phyloP scores from a whole-genome alignment of 2,113 vertebrate genomes.

The Heterochromis multidens region DNA sequence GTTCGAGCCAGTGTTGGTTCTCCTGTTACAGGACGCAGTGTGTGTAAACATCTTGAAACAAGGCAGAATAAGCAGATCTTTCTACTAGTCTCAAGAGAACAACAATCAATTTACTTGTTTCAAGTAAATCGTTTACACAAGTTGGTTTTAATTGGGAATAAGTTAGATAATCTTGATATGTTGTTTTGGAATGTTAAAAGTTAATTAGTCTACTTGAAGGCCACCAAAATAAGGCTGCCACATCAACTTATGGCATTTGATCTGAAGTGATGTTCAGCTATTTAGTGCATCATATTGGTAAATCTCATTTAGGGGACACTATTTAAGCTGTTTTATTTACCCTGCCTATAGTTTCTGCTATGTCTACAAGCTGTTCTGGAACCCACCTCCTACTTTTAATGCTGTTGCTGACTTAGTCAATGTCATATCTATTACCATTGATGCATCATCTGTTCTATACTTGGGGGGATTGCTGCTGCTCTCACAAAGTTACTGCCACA shows the following conservation, averaged over 20 bases:
- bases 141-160: constrained; percentile 2
- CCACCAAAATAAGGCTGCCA: not conserved
- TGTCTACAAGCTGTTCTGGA: not conserved
- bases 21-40: not conserved
- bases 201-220: not conserved
- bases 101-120: constrained; percentile 10
- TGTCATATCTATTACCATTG: not conserved
- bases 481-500: not conserved
- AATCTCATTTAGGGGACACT: not conserved
- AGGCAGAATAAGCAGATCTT: constrained; percentile 1
- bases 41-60: constrained; percentile 10
- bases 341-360: not conserved
- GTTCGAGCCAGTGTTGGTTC: not conserved
- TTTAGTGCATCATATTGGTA: not conserved
- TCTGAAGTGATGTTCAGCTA: not conserved
- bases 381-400: too few relatives aligned
- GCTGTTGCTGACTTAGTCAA: too few relatives aligned
- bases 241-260: not conserved
- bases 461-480: not conserved
- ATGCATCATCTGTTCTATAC: not conserved
- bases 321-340: not conserved
- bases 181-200: not conserved
- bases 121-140: constrained; percentile 8
- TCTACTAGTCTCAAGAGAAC: constrained; percentile 3
- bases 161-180: not conserved